Conservation (phyloP, 92 coral and sea anemone genomes). For the Epizoanthus ramosus region DNA sequence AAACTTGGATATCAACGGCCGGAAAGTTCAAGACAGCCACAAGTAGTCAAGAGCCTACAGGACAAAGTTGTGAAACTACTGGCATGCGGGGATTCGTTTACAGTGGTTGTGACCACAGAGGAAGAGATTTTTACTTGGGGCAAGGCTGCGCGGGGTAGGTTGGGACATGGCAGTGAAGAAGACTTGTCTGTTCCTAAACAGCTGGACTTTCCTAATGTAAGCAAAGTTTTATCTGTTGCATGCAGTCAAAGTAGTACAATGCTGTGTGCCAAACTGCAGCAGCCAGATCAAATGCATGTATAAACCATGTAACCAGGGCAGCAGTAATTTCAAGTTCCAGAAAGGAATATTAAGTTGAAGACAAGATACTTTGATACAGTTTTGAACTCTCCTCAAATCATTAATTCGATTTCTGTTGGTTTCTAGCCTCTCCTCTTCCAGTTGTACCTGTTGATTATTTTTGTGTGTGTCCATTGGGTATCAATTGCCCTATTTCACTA, state of each 20-base stretch:
- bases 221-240: conserved; percentile 78
- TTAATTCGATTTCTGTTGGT: too few relatives aligned
- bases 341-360: too few relatives aligned
- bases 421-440: too few relatives aligned
- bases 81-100: conserved; percentile 94
- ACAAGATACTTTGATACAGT: too few relatives aligned
- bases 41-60: conserved; percentile 70
- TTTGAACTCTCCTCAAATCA: too few relatives aligned
- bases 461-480: too few relatives aligned
- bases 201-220: conserved; percentile 61
- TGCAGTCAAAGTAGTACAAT: conserved; percentile 87
- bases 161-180: conserved; percentile 81
- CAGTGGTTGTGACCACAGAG: conserved; percentile 82
- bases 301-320: too few relatives aligned
- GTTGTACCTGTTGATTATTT: too few relatives aligned
- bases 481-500: too few relatives aligned
- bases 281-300: neutral
- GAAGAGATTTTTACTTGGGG: conserved; percentile 89
- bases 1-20: conserved; percentile 91
- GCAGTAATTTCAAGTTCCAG: too few relatives aligned
- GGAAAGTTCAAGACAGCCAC: conserved; percentile 69
- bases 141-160: conserved; percentile 92
- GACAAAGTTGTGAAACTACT: conserved; percentile 59
- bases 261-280: conserved; percentile 68
- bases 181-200: conserved; percentile 64